Evolutionary conservation across 2,888 invertebrate species (phyloP).

Genomic region (Luperina nickerlii): DNA sequence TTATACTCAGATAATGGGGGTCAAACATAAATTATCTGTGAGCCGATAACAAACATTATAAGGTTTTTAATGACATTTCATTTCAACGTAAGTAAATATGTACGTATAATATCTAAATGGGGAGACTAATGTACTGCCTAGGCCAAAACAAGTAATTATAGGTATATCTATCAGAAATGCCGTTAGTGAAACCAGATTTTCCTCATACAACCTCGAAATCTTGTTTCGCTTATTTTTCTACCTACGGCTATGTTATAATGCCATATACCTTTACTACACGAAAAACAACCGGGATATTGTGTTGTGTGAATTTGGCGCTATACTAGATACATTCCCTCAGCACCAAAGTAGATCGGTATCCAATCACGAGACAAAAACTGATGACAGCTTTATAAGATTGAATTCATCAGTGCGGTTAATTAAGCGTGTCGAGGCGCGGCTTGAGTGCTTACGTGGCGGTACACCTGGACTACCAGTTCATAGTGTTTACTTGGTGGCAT

Average conservation of each 20-base stretch:
- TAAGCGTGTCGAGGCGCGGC: slow-evolving; percentile 66
- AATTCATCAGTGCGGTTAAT: slow-evolving; percentile 67
- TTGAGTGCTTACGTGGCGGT: slow-evolving; percentile 47
- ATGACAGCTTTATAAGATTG: slow-evolving; percentile 56
- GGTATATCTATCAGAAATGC: not conserved
- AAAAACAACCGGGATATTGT: slow-evolving; percentile 1
- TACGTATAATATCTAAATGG: slow-evolving; percentile 18
- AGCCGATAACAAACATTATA: slow-evolving; percentile 68
- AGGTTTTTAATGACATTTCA: slow-evolving; percentile 64
- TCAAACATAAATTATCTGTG: slow-evolving; percentile 76
- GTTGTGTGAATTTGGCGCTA: slow-evolving; percentile 32
- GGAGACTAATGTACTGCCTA: not conserved
- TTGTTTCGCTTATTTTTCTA: not conserved
- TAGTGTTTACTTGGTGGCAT: slow-evolving; percentile 60
- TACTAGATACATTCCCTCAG: slow-evolving; percentile 21
- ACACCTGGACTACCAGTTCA: slow-evolving; percentile 47
- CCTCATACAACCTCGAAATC: slow-evolving; percentile 6
- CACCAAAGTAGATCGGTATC: slow-evolving; percentile 50
- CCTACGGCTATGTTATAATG: not conserved
- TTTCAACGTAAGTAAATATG: slow-evolving; percentile 35
- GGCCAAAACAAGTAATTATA: not conserved
- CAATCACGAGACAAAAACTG: slow-evolving; percentile 49
- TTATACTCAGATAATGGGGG: slow-evolving; percentile 80
- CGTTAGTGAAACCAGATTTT: slow-evolving; percentile 12
- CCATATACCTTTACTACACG: not conserved